phyloP scores from a whole-genome alignment of 2,113 vertebrate species.

The western clawed frog (Xenopus tropicalis) region DNA sequence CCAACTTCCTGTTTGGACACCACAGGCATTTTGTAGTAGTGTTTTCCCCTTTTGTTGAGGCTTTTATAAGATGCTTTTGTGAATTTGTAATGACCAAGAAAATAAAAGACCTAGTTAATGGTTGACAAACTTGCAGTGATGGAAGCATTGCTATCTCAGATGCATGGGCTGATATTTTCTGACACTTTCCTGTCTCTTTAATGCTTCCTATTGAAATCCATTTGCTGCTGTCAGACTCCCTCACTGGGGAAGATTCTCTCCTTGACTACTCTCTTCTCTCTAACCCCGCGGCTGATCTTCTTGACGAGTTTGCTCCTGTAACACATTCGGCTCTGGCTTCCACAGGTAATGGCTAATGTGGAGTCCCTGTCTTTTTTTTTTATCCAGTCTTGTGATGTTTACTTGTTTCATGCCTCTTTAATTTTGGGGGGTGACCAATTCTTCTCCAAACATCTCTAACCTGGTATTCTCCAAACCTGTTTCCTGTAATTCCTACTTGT shows the following conservation, averaged over 20 bases:
- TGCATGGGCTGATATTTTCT: not conserved
- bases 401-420: too few relatives aligned
- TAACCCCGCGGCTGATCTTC: constrained; percentile 77
- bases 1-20: too few relatives aligned
- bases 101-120: too few relatives aligned
- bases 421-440: too few relatives aligned
- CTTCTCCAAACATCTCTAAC: too few relatives aligned
- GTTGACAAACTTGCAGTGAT: fast-evolving
- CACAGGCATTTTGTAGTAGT: too few relatives aligned
- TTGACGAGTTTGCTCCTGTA: constrained; percentile 88
- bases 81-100: too few relatives aligned
- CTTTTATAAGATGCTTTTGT: too few relatives aligned
- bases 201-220: constrained; percentile 49
- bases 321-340: constrained; percentile 73
- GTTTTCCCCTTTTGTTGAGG: too few relatives aligned
- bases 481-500: too few relatives aligned
- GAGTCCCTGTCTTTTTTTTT: not conserved
- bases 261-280: constrained; percentile 88
- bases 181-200: constrained; percentile 55
- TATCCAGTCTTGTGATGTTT: not conserved
- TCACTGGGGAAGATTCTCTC: constrained; percentile 84
- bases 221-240: constrained; percentile 72
- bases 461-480: too few relatives aligned
- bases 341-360: constrained; percentile 74
- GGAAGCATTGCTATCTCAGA: not conserved